Base-by-base conservation (phyloP, 2,888 invertebrate species). In the Acheta domesticus region DNA sequence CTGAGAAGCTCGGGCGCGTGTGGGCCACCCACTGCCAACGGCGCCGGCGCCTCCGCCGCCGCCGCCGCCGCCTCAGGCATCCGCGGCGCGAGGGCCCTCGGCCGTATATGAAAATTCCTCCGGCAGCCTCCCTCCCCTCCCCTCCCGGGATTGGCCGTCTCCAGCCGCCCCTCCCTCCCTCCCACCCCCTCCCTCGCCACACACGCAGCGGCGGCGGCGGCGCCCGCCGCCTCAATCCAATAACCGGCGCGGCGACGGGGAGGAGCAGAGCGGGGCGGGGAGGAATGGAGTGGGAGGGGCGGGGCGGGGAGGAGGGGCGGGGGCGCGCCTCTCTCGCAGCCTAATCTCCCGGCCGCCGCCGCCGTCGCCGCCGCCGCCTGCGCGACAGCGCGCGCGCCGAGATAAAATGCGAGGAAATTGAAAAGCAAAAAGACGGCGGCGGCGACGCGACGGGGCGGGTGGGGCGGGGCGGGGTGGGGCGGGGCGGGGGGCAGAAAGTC, bases 351-450 rank as follows among this genome's bases (percentile, higher is more conserved):
- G 4, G 62, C 62, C 62, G 14, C 62, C 62, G n/a, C 16, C 62
- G n/a, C 16, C 14, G 62, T 5, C 62, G n/a, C n/a, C n/a, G n/a
- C n/a, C n/a, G n/a, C 12, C 1, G 62, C 8, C 4, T 62, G 1
- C 16, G 62, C 62, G 62, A n/a, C n/a, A n/a, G 62, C 62, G 62
- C 16, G n/a, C 16, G 62, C 62, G 12, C 62, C n/a, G 16, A 62
- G 62, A 62, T 62, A 62, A 62, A 62, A 62, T n/a, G 62, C 62
- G 62, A 62, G 62, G 62, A 62, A 62, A 62, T 62, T 62, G 62
- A 62, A 62, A 62, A 62, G 16, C 62, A n/a, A 62, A 62, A 62
- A 62, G 62, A 62, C 62, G n/a, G 62, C 12, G 16, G n/a, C 4
- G 62, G 14, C 16, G 19, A 62, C 62, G 62, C 19, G 62, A 2